phyloP scores from a whole-genome alignment of 92 coral and sea anemone genomes.

The Palythoa caribaeorum region DNA sequence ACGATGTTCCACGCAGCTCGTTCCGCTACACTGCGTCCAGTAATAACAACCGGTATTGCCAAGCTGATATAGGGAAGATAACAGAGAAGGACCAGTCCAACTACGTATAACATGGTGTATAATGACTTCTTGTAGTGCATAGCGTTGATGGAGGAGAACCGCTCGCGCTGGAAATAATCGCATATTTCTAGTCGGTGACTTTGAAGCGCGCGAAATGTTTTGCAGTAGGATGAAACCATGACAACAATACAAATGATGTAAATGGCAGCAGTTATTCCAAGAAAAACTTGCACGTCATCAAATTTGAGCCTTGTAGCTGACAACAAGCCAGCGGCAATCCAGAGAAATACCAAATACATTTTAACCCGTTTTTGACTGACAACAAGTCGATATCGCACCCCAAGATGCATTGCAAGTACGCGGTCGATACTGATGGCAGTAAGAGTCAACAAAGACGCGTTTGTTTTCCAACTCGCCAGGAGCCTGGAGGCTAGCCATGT shows the following conservation, averaged over 20 bases:
- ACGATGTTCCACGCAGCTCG: conserved; percentile 59
- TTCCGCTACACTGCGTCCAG: conserved; percentile 57
- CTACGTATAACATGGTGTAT: conserved; percentile 60
- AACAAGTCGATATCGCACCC: conserved; percentile 54
- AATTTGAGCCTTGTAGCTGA: conserved; percentile 59
- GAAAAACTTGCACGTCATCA: conserved; percentile 49
- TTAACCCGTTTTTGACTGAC: conserved; percentile 43
- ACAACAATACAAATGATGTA: conserved; percentile 48
- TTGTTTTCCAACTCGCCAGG: conserved; percentile 57
- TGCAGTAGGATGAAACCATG: conserved; percentile 48
- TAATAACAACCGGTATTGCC: conserved; percentile 46
- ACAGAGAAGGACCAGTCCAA: conserved; percentile 53
- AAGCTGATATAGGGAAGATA: conserved; percentile 63
- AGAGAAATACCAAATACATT: conserved; percentile 17
- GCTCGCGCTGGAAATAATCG: conserved; percentile 42
- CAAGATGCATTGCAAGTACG: conserved; percentile 59
- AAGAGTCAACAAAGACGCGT: conserved; percentile 57
- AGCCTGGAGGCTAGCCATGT: conserved; percentile 60
- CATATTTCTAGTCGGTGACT: conserved; percentile 27
- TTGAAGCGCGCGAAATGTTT: conserved; percentile 55
- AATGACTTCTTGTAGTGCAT: conserved; percentile 52
- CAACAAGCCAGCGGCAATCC: conserved; percentile 49
- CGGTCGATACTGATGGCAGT: conserved; percentile 68
- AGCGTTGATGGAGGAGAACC: conserved; percentile 42
- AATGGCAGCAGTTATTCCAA: conserved; percentile 39